Percentiles rank a stretch among this genome's conserved stretches.
Evolutionary conservation across 2,113 vertebrate species (phyloP).

Genomic region (Chloroceryle aenea): DNA sequence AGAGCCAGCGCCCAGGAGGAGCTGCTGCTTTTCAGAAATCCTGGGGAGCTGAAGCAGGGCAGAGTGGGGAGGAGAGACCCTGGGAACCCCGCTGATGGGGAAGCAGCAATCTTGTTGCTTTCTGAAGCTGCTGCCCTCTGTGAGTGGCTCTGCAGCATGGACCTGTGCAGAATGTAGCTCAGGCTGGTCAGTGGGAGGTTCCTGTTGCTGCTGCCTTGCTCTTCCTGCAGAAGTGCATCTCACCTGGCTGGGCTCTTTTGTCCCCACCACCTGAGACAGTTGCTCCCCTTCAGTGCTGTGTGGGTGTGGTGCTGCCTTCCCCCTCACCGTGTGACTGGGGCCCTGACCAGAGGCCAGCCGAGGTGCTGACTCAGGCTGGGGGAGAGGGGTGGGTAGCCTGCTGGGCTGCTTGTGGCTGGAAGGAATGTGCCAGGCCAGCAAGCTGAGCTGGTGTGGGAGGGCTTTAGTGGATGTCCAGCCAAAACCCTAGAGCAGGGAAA

Average conservation of each 20-base stretch:
- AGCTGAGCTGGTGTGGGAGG: neutral
- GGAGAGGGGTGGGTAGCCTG: neutral
- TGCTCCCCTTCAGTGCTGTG: neutral
- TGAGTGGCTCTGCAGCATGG: rapidly evolving
- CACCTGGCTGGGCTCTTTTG: neutral
- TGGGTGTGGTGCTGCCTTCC: neutral
- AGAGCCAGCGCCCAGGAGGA: neutral
- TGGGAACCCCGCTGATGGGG: neutral
- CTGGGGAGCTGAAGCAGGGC: neutral
- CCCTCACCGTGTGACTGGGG: neutral
- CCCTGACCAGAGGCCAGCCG: neutral
- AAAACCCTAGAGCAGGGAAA: neutral
- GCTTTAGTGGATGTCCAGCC: neutral
- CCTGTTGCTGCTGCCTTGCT: neutral
- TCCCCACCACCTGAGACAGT: neutral
- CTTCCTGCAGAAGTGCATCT: neutral
- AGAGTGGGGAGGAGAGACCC: neutral
- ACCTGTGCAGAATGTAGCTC: neutral
- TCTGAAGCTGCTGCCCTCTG: neutral
- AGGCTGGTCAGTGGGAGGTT: neutral
- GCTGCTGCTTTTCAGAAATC: slow-evolving; percentile 51
- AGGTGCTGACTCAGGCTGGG: neutral
- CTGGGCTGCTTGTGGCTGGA: neutral
- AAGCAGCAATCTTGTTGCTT: neutral
- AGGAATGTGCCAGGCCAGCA: neutral